phyloP scores from a whole-genome alignment of 2,888 invertebrate species.

The Tillus elongatus region DNA sequence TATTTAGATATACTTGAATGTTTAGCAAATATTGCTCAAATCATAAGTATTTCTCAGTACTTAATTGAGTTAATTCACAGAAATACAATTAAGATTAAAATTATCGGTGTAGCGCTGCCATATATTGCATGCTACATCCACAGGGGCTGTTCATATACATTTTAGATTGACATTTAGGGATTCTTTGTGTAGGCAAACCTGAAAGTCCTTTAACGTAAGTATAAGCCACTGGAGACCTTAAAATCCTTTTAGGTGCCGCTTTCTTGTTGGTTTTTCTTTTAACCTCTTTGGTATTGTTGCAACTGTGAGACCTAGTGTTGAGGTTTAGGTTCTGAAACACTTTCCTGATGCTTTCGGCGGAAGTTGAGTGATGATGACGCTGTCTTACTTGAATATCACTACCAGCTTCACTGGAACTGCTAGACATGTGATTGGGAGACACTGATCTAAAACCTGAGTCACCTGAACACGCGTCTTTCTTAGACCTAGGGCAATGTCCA shows the following conservation, averaged over 20 bases:
- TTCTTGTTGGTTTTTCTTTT: conserved; percentile 47
- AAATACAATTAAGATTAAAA: too few relatives aligned
- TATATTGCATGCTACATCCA: conserved; percentile 35
- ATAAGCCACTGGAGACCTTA: conserved; percentile 69
- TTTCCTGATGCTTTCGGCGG: conserved; percentile 57
- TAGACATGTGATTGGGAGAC: conserved; percentile 45
- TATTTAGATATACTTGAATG: background rate
- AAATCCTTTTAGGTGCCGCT: conserved; percentile 61
- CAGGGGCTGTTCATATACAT: conserved; percentile 25
- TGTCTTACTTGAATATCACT: conserved; percentile 49
- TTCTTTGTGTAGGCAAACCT: conserved; percentile 71
- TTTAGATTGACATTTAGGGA: conserved; percentile 49
- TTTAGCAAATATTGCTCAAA: conserved; percentile 1
- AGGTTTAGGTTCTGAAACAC: conserved; percentile 60
- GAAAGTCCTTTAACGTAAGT: conserved; percentile 74
- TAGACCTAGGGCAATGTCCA: conserved; percentile 26
- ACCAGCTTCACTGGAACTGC: conserved; percentile 53
- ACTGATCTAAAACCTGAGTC: conserved; percentile 34
- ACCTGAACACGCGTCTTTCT: conserved; percentile 28
- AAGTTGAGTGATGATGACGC: conserved; percentile 41
- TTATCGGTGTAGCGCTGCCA: too few relatives aligned
- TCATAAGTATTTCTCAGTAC: too few relatives aligned
- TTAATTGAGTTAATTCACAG: too few relatives aligned
- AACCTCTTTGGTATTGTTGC: conserved; percentile 43
- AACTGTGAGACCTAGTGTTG: conserved; percentile 56